phyloP scores from a whole-genome alignment of 2,797 vertebrate species.

The Acanthiza pusilla region DNA sequence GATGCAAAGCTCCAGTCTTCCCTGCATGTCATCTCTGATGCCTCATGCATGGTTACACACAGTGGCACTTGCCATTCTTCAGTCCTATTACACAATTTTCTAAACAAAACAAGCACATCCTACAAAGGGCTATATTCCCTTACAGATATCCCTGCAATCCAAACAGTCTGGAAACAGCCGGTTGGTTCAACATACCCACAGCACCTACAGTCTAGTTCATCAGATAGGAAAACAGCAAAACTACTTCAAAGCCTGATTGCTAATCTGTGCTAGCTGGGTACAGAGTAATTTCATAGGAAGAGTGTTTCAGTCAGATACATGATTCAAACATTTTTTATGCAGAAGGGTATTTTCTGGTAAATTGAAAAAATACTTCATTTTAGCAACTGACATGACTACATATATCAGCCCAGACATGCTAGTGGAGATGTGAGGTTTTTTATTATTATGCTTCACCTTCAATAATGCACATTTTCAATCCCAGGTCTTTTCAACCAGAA shows the following conservation, averaged over 20 bases:
- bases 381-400: background rate
- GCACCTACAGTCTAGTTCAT: background rate
- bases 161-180: background rate
- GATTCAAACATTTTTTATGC: background rate
- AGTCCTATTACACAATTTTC: background rate
- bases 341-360: background rate
- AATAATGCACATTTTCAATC: background rate
- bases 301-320: background rate
- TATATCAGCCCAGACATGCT: background rate
- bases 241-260: background rate
- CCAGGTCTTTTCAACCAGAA: background rate
- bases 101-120: background rate
- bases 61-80: background rate
- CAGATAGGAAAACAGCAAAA: background rate
- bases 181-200: background rate
- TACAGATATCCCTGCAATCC: background rate
- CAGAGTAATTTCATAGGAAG: background rate
- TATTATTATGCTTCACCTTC: background rate
- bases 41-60: background rate
- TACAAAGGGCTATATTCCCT: background rate
- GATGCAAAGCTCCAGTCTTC: background rate
- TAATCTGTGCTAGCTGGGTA: background rate
- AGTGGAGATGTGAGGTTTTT: background rate
- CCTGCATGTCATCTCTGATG: background rate
- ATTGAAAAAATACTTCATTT: background rate